phyloP scores from a whole-genome alignment of 2,113 vertebrate genomes.

The Meriones unguiculatus region DNA sequence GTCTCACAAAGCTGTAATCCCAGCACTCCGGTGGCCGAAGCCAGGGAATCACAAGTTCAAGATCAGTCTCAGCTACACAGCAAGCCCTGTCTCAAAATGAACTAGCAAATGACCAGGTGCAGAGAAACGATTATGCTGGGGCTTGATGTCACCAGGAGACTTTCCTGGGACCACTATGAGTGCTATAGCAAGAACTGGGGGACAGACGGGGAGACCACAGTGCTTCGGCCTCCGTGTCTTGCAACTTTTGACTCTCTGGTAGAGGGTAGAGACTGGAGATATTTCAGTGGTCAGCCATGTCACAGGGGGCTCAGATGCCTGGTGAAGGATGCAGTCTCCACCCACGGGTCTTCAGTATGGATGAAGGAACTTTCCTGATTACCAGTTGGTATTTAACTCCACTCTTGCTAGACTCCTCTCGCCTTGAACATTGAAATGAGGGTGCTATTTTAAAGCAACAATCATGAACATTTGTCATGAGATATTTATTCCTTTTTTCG shows the following conservation, averaged over 20 bases:
- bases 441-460: conserved; percentile 34
- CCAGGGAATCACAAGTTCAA: background rate
- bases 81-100: background rate
- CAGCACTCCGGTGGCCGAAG: background rate
- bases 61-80: no score
- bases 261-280: background rate
- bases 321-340: background rate
- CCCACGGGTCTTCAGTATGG: background rate
- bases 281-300: background rate
- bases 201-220: background rate
- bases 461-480: conserved; percentile 4
- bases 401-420: background rate
- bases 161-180: background rate
- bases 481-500: conserved; percentile 50
- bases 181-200: background rate
- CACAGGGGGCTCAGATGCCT: background rate
- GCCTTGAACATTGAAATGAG: conserved; percentile 38
- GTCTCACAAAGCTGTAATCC: background rate
- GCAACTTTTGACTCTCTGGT: background rate
- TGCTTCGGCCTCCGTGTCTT: background rate
- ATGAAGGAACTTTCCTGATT: background rate
- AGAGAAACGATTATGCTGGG: background rate
- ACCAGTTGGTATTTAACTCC: conserved; percentile 3
- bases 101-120: background rate
- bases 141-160: background rate